phyloP scores from a whole-genome alignment of 2,888 invertebrate species.

The Cerastis leucographa region DNA sequence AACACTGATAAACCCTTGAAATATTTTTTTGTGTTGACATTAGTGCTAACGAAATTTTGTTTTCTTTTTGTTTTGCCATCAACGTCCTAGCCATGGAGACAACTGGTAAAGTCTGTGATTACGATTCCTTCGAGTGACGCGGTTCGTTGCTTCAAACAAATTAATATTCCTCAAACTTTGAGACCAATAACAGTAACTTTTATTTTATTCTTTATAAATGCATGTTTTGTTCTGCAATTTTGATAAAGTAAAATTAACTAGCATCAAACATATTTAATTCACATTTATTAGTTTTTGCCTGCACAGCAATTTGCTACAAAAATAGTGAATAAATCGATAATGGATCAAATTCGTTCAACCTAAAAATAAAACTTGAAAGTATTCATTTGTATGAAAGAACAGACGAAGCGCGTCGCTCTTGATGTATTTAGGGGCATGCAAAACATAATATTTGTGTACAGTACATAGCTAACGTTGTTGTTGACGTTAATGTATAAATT shows the following conservation, averaged over 20 bases:
- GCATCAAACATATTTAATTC: background rate
- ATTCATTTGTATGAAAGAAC: constrained; percentile 31
- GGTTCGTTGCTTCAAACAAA: constrained; percentile 34
- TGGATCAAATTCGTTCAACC: background rate
- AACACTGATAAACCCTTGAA: background rate
- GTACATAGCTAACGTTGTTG: constrained; percentile 25
- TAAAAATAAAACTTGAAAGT: constrained; percentile 13
- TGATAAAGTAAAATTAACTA: background rate
- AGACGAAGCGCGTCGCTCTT: constrained; percentile 10
- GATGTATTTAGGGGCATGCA: constrained; percentile 36
- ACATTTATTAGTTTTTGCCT: background rate
- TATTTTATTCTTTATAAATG: background rate
- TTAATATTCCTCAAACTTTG: constrained; percentile 29
- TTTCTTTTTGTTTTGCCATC: constrained; percentile 56
- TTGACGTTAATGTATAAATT: constrained; percentile 14
- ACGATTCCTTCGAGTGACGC: constrained; percentile 34
- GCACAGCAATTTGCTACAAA: background rate
- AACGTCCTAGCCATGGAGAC: constrained; percentile 54
- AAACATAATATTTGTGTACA: constrained; percentile 7
- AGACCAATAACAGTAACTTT: background rate
- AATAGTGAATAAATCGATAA: background rate
- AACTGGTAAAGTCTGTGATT: constrained; percentile 52
- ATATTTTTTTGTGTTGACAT: constrained; percentile 31
- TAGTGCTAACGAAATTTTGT: constrained; percentile 39
- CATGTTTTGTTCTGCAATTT: constrained; percentile 1